phyloP scores from a whole-genome alignment of 2,888 invertebrate genomes.

The Drosophila meridiana region DNA sequence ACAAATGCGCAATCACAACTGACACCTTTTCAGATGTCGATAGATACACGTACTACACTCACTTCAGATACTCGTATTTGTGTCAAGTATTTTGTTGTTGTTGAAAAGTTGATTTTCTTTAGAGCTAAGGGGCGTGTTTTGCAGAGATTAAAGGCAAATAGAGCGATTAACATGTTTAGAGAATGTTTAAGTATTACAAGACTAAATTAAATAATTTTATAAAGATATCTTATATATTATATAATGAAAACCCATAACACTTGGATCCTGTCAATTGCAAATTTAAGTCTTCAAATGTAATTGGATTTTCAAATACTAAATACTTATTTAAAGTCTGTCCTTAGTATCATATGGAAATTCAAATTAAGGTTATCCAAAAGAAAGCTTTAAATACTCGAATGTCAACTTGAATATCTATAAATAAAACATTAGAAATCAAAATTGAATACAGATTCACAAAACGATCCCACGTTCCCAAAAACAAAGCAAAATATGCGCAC shows the following conservation, averaged over 20 bases:
- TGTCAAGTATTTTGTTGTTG: conserved; percentile 26
- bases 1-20: conserved; percentile 72
- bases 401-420: not conserved
- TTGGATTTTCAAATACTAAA: not conserved
- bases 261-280: no score
- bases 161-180: not conserved
- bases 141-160: not conserved
- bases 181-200: not conserved
- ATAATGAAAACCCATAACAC: not conserved
- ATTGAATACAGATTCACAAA: not conserved
- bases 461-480: conserved; percentile 74
- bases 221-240: not conserved
- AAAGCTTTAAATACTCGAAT: not conserved
- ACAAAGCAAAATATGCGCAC: conserved; percentile 25
- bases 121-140: not conserved
- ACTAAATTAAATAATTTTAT: not conserved
- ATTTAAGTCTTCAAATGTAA: not conserved
- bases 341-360: not conserved
- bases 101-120: conserved; percentile 29
- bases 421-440: not conserved
- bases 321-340: not conserved
- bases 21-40: conserved; percentile 65
- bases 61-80: conserved; percentile 43
- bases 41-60: conserved; percentile 50
- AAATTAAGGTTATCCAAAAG: not conserved